Conservation (phyloP, 2,888 invertebrate species). For the Archaeoteleia sp. region DNA sequence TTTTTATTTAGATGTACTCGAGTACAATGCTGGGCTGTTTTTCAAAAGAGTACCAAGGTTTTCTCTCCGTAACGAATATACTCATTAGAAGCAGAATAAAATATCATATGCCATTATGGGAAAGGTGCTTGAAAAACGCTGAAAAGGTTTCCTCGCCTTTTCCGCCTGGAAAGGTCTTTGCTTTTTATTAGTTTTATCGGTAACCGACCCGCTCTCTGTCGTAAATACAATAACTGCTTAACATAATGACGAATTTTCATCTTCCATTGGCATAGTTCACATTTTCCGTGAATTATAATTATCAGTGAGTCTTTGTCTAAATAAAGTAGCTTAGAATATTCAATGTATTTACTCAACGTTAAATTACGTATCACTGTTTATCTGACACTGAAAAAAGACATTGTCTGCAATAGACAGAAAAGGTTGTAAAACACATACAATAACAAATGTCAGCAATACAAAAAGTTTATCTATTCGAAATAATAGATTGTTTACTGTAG, state of each 20-base stretch:
- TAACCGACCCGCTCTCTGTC: not conserved
- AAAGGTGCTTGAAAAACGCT: not conserved
- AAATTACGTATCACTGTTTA: no score
- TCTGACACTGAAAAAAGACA: no score
- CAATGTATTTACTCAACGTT: no score
- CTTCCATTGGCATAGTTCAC: not conserved
- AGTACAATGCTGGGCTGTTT: conserved; percentile 8
- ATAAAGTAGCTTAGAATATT: no score
- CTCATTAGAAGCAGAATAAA: conserved; percentile 13
- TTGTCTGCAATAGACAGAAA: no score
- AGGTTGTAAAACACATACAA: no score
- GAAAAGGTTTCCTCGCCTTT: conserved; percentile 3
- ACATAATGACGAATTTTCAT: conserved; percentile 4
- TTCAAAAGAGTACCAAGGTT: conserved; percentile 9
- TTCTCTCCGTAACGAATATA: conserved; percentile 11
- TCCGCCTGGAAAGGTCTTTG: not conserved
- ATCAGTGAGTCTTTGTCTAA: no score
- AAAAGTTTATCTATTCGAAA: no score
- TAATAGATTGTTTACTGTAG: no score
- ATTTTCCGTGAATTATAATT: not conserved
- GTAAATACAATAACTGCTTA: conserved; percentile 8
- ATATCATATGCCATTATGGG: conserved; percentile 4
- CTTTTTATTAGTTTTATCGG: conserved; percentile 3
- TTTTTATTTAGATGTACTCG: not conserved
- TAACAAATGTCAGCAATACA: no score